Evolutionary conservation across 2,888 invertebrate species (phyloP).

Genomic region (Tolmerus cingulatus): DNA sequence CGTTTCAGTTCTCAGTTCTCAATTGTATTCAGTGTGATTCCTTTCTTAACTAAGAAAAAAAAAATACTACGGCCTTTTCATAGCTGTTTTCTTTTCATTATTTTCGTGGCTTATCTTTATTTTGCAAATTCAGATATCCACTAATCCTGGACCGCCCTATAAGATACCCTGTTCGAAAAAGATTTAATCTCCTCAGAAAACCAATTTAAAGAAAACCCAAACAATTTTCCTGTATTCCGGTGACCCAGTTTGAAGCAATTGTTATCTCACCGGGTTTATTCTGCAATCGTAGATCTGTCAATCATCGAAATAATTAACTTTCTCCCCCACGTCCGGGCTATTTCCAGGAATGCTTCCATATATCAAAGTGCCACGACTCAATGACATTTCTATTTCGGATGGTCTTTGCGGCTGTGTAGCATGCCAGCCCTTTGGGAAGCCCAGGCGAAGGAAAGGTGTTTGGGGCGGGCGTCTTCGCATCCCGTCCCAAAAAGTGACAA

Average conservation of each 20-base stretch:
- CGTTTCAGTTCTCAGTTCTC: not conserved
- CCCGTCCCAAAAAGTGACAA: conserved; percentile 47
- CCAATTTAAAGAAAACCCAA: not conserved
- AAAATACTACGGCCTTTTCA: not conserved
- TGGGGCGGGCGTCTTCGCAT: not conserved
- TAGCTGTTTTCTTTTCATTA: not conserved
- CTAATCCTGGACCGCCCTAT: no score
- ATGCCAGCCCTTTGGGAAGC: conserved; percentile 45
- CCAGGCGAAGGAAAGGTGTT: not conserved
- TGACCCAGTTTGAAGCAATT: not conserved
- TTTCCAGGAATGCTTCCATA: conserved; percentile 47
- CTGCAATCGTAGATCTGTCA: not conserved
- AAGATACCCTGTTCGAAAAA: not conserved
- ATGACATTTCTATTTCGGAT: conserved; percentile 41
- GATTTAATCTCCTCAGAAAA: not conserved
- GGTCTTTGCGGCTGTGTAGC: conserved; percentile 42
- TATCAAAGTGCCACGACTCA: conserved; percentile 47
- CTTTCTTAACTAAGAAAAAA: not conserved
- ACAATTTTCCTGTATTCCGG: not conserved
- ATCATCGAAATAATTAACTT: conserved; percentile 1
- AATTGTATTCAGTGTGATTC: not conserved
- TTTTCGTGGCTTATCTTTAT: not conserved
- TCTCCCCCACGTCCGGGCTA: not conserved
- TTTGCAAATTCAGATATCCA: not conserved
- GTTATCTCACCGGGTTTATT: not conserved